Evolutionary conservation across 2,888 invertebrate species (phyloP).

Genomic region (Thymelicus acteon): DNA sequence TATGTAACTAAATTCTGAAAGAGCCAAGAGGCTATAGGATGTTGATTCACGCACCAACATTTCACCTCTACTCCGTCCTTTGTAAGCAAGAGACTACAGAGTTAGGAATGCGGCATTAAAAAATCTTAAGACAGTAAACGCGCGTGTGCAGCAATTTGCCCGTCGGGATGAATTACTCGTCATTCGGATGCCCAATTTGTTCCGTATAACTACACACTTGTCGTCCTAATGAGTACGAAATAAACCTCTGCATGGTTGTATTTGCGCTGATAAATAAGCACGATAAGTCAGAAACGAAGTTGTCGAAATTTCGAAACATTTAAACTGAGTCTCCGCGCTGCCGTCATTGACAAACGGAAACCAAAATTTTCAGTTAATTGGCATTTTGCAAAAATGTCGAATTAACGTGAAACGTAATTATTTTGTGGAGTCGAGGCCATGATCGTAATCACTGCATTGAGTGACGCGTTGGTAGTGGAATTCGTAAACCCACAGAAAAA

Average conservation of each 20-base stretch:
- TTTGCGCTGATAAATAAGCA: conserved; percentile 21
- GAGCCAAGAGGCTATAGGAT: too few relatives aligned
- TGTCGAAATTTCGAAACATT: conserved; percentile 21
- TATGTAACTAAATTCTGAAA: too few relatives aligned
- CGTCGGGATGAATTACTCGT: conserved; percentile 42
- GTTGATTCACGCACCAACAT: too few relatives aligned
- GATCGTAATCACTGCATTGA: conserved; percentile 29
- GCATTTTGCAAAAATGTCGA: conserved; percentile 41
- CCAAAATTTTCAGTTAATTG: conserved; percentile 40
- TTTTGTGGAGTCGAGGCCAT: conserved; percentile 15
- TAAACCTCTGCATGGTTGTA: conserved; percentile 14
- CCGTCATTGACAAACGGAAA: conserved; percentile 24
- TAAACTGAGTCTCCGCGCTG: conserved; percentile 19
- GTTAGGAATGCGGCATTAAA: conserved; percentile 69
- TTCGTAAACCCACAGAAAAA: conserved; percentile 38
- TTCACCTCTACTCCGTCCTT: background rate
- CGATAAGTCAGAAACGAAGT: conserved; percentile 4
- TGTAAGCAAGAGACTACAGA: conserved; percentile 50
- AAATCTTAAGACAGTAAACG: conserved; percentile 56
- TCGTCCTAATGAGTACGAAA: conserved; percentile 24
- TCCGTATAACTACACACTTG: conserved; percentile 21
- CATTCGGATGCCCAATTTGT: conserved; percentile 18
- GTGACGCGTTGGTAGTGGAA: conserved; percentile 33
- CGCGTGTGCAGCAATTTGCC: conserved; percentile 41
- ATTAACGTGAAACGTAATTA: conserved; percentile 29